Evolutionary conservation across 2,113 vertebrate genomes (phyloP), one percentile per base, ranked within the genome.

Genomic region (Pachycephala philippinensis): DNA sequence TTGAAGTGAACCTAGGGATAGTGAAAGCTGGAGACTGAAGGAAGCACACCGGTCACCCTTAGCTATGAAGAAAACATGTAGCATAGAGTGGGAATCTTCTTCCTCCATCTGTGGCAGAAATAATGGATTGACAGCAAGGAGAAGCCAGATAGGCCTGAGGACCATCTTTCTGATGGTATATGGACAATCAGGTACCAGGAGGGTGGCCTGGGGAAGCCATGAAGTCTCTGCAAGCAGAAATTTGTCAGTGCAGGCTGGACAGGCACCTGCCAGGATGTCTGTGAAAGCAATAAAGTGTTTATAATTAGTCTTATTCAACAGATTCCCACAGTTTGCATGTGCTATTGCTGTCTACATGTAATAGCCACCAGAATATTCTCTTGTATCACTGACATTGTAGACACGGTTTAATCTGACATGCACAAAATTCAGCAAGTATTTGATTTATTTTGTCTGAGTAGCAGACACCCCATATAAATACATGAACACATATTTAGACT

Each of bases 371-470:
- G 75, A 78, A 85, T 74, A 91, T 77, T 93, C 81, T 60, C 77
- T 75, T 63, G 49, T 65, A 31, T 68, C 79, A 49, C 6, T 63
- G 75, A 61, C 35, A 40, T 6, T 37, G 65, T 11, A 86, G 87
- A 81, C 12, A 11, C 39, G 17, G 35, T 66, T 90, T 57, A 84
- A 86, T 35, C 26, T 50, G 64, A 88, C 49, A 39, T 40, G 56
- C 28, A 60, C 40, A 92, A 81, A 95, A 92, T 77, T 68, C 71
- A 92, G 61, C 86, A 96, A 87, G 84, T 66, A 91, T 94, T 93
- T 83, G 54, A 86, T 80, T 86, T 94, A 77, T 91, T 92, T 81
- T 3, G 2, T 84, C 76, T 84, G 72, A 50, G 53, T 30, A 77
- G 80, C 64, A 77, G 79, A 45, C 60, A 68, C 35, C 40, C 30